Evolutionary conservation across 2,888 invertebrate genomes (phyloP).

Genomic region (Noctuana brunneofusca): DNA sequence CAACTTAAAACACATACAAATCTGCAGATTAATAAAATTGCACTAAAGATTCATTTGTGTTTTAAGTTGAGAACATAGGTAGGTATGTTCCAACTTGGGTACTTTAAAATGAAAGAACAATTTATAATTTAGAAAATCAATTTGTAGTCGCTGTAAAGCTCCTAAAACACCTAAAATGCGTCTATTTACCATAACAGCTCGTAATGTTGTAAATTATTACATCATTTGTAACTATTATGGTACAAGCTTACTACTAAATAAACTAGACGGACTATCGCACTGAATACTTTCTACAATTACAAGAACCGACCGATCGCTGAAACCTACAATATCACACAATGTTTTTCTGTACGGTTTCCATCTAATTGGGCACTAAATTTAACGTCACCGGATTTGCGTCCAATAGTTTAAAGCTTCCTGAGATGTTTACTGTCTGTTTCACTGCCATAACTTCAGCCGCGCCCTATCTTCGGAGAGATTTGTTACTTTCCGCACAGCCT

Average conservation of each 20-base stretch:
- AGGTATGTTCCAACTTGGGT: neutral
- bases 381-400: constrained; percentile 32
- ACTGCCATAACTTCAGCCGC: constrained; percentile 41
- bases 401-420: constrained; percentile 30
- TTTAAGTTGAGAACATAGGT: neutral
- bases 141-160: neutral
- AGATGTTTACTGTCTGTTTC: constrained; percentile 45
- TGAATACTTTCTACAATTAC: constrained; percentile 3
- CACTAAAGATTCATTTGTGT: neutral
- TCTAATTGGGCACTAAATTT: constrained; percentile 32
- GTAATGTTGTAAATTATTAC: neutral
- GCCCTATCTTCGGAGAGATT: constrained; percentile 53
- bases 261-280: neutral
- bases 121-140: neutral
- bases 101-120: neutral
- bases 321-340: constrained; percentile 5
- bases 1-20: too few relatives aligned
- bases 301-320: neutral
- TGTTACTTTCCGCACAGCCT: constrained; percentile 43
- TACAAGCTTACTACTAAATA: neutral
- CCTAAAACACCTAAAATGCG: neutral
- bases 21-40: constrained; percentile 3
- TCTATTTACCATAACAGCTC: too few relatives aligned
- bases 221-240: too few relatives aligned
- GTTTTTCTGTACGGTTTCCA: constrained; percentile 20